phyloP scores from a whole-genome alignment of 2,797 vertebrate species.

The Thripadectes ignobilis region DNA sequence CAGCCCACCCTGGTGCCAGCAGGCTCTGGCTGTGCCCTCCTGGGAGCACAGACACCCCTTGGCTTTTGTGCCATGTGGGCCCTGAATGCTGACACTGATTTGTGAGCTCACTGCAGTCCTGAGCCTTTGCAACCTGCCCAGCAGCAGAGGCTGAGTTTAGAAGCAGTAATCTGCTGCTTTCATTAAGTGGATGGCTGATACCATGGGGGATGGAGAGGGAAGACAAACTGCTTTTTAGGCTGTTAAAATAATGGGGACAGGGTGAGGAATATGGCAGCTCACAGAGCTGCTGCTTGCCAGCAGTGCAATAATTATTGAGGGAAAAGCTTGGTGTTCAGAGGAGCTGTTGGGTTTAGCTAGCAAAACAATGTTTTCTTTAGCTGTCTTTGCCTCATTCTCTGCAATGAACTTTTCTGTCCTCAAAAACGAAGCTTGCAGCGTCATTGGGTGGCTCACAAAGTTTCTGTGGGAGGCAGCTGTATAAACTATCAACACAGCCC shows the following conservation, averaged over 20 bases:
- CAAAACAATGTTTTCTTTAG: background rate
- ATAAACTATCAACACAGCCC: accelerated
- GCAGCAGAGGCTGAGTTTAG: background rate
- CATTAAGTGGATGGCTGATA: background rate
- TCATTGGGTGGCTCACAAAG: background rate
- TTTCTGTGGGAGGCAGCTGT: background rate
- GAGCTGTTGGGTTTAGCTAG: background rate
- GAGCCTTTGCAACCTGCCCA: background rate
- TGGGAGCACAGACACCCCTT: background rate
- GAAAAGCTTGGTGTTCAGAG: background rate
- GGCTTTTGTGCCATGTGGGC: background rate
- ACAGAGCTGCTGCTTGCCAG: background rate
- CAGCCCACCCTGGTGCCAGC: background rate
- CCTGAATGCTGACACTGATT: background rate
- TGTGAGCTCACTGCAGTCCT: background rate
- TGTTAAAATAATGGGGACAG: background rate
- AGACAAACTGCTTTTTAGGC: background rate
- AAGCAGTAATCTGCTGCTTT: background rate
- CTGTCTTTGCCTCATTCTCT: background rate
- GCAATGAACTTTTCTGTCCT: background rate
- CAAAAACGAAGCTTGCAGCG: background rate
- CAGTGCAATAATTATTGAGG: background rate
- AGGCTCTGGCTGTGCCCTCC: background rate
- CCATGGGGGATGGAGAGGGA: background rate
- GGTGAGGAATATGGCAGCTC: background rate